Evolutionary conservation across 2,888 invertebrate genomes (phyloP).

Genomic region (Phaedon cochleariae): DNA sequence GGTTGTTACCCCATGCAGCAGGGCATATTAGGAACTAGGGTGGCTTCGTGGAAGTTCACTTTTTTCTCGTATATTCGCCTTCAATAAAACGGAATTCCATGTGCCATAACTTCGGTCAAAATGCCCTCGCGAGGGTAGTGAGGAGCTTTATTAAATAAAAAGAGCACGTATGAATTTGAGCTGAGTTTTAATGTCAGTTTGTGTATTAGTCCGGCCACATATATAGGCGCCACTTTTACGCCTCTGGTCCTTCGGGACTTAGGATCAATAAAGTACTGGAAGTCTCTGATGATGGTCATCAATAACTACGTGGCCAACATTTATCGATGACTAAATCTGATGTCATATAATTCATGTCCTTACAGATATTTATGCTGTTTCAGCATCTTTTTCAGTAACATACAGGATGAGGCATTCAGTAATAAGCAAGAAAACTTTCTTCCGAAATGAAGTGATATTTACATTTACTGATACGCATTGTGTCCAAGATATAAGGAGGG

Average conservation of each 20-base stretch:
- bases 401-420: too few relatives aligned
- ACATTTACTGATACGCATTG: too few relatives aligned
- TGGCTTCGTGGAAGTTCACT: neutral
- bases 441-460: too few relatives aligned
- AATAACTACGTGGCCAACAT: neutral
- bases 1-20: neutral
- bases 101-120: neutral
- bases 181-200: constrained; percentile 42
- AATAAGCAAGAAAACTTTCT: too few relatives aligned
- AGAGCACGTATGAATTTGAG: constrained; percentile 47
- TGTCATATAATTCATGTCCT: too few relatives aligned
- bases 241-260: neutral
- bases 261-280: neutral
- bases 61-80: neutral
- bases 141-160: constrained; percentile 47
- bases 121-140: constrained; percentile 12
- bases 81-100: neutral
- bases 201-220: neutral
- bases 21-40: neutral
- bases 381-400: too few relatives aligned
- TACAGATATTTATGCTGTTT: too few relatives aligned
- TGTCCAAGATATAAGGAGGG: too few relatives aligned
- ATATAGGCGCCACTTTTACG: too few relatives aligned
- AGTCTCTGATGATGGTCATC: too few relatives aligned
- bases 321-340: neutral